Base-by-base conservation (phyloP, 92 coral and sea anemone genomes). In the Scolanthus callimorphus region DNA sequence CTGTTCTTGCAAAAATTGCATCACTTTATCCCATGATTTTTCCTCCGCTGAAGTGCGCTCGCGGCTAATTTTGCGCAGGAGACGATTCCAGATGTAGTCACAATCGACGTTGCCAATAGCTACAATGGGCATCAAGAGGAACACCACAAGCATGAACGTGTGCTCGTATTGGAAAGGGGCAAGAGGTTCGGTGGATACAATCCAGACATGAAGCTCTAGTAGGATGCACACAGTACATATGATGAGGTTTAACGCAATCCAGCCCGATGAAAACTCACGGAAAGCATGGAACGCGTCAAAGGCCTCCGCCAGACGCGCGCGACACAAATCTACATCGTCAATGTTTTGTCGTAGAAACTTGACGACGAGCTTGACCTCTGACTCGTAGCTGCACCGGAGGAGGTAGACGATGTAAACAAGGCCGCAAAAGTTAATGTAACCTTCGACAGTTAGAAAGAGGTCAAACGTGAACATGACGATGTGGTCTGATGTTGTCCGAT, bases 61-160 rank as follows among this genome's bases (percentile, higher is more conserved):
- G n/a, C 96, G 65, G 49, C 96, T 87, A 22, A 87, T 75, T 25
- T 70, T 80, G 39, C 96, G 79, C 27, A 87, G 70, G 24, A 87
- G 62, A 17, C 96, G 90, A 56, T 87, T 87, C 96, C 96, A 87
- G 15, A 87, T 69, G 22, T 87, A 87, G 70, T 87, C 96, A 49
- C 87, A 73, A 39, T 87, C 96, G 27, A 87, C 86, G 50, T 87
- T 87, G 0, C 96, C 96, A 13, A 87, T 70, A 19, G 96, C 64
- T 59, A 83, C 23, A 0, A 87, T 74, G 20, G 96, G 96, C 15
- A 69, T 52, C 8, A 82, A 20, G 2, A 83, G 62, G 38, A 83
- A 78, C 20, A 70, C 17, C 27, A 87, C 2, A 2, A 87, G 63
- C 44, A 78, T 60, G 37, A 83, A 58, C 2, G 78, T 51, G 63